Evolutionary conservation across 2,113 vertebrate species (phyloP), one percentile per base, ranked within the genome.

Genomic region (Grammomys surdaster): DNA sequence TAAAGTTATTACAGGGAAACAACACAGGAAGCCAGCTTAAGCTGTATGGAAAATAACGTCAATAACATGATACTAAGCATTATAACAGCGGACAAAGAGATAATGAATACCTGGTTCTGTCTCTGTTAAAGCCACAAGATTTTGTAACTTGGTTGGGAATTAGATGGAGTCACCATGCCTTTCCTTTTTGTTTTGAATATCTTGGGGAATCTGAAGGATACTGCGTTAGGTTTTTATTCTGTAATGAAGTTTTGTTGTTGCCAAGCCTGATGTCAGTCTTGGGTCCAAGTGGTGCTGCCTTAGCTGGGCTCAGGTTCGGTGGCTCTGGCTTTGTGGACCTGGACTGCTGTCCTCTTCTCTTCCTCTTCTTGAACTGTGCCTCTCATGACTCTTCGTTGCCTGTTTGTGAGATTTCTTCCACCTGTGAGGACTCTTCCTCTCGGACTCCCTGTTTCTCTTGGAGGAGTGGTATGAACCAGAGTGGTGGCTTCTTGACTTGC

Each of bases 381-480:
- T 98, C 33, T 97, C 98, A 0, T 51, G 95, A 78, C 98, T 98
- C 75, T 84, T 91, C 0, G 96, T 87, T 2, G 12, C 22, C 88
- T 63, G 95, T 72, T 80, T 97, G 81, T 96, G 97, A 67, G 93
- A 98, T 97, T 88, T 98, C 97, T 98, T 98, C 96, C 19, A 98
- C 89, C 98, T 97, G 95, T 96, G 98, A 24, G 96, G 82, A 0
- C 98, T 98, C 94, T 98, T 98, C 3, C 98, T 97, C 90, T 98
- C 97, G 0, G 98, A 97, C 11, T 98, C 98, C 13, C 99, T 98
- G 0, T 98, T 98, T 77, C 99, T 99, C 85, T 98, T 98, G 90
- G 98, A 98, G n/a, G 98, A 98, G 48, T 98, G 97, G 75, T 99
- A 98, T 0, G 98, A 98, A 97, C 99, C 99, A 0, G 98, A 96